These are phyloP conservation scores for silkworm (Bombyx mori) DNA, from an alignment of 1,140 invertebrate species.

Conservation along the genomic window ASM3026992v2 NC_085119.1:12236501-12237000, in stretches of 20 bases:
- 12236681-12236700: constrained; percentile 72
- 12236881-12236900: too few species aligned
- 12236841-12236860: too few species aligned
- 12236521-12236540: constrained; percentile 40
- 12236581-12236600: neutral
- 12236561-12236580: constrained; percentile 34
- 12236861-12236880: too few species aligned
- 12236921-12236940: too few species aligned
- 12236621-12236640: neutral
- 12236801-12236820: too few species aligned
- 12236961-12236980: too few species aligned
- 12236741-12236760: constrained; percentile 79
- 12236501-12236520: constrained; percentile 57
- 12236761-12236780: constrained; percentile 1
- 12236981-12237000: too few species aligned
- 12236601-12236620: neutral
- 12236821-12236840: too few species aligned
- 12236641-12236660: constrained; percentile 13
- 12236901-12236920: too few species aligned
- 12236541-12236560: constrained; percentile 47
- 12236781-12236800: too few species aligned
- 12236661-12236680: constrained; percentile 54
- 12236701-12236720: constrained; percentile 72
- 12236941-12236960: too few species aligned
- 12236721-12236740: constrained; percentile 74